Percentiles rank a stretch among this genome's conserved stretches.
phyloP scores from a whole-genome alignment of 2,888 invertebrate species.

The Salpingus planirostris region DNA sequence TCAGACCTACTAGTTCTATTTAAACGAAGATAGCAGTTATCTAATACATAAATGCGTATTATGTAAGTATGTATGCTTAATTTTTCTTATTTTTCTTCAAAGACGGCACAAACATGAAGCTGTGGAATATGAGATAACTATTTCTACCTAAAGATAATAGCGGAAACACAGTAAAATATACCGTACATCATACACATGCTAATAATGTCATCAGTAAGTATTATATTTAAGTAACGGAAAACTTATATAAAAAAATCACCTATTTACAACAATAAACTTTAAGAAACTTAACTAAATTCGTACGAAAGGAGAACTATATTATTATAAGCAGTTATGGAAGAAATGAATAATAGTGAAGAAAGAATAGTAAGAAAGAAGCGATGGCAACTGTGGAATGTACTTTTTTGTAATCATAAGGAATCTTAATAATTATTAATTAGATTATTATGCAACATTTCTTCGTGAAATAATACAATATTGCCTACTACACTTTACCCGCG shows the following conservation, averaged over 20 bases:
- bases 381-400: constrained; percentile 28
- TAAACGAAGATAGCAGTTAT: too few relatives aligned
- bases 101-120: constrained; percentile 38
- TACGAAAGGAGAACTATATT: too few relatives aligned
- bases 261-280: constrained; percentile 29
- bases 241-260: too few relatives aligned
- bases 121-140: constrained; percentile 26
- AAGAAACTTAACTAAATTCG: constrained; percentile 26
- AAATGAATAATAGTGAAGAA: too few relatives aligned
- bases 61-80: constrained; percentile 20
- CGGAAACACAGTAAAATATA: constrained; percentile 11
- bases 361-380: constrained; percentile 16
- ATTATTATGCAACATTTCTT: too few relatives aligned
- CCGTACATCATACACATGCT: constrained; percentile 16
- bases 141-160: constrained; percentile 20
- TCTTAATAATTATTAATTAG: constrained; percentile 26
- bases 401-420: constrained; percentile 16
- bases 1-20: too few relatives aligned
- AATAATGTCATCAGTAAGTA: constrained; percentile 5
- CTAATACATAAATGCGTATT: constrained; percentile 36
- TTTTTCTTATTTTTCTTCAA: too few relatives aligned
- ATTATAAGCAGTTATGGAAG: too few relatives aligned
- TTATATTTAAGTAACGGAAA: constrained; percentile 6
- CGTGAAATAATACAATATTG: too few relatives aligned
- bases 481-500: constrained; percentile 34